Evolutionary conservation across 92 coral and sea anemone species (phyloP).

Genomic region (Blastomussa wellsi): DNA sequence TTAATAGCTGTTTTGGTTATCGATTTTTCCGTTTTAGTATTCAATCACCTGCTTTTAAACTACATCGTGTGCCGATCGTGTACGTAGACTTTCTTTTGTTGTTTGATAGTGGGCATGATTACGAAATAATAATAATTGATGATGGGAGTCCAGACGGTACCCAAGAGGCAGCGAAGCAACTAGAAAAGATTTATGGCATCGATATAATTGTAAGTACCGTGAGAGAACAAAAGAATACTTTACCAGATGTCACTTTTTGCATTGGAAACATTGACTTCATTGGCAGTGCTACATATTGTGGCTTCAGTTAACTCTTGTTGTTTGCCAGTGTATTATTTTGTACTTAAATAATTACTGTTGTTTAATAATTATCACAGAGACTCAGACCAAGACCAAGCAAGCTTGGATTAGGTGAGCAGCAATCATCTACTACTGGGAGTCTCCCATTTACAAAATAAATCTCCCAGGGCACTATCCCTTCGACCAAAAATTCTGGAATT

Average conservation of each 20-base stretch:
- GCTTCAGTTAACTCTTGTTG: not conserved
- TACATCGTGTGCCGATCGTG: not conserved
- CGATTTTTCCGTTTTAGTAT: not conserved
- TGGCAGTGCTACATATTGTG: too few species aligned
- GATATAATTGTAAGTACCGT: conserved; percentile 85
- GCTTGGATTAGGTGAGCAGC: conserved; percentile 87
- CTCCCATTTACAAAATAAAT: too few species aligned
- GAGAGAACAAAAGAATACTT: not conserved
- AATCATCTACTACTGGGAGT: too few species aligned
- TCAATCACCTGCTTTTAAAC: too few species aligned
- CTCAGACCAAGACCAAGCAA: conserved; percentile 89
- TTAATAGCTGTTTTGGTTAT: not conserved
- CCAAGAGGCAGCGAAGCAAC: conserved; percentile 94
- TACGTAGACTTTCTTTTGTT: not conserved
- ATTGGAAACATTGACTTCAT: not conserved
- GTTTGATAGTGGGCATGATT: conserved; percentile 71
- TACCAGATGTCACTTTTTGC: not conserved
- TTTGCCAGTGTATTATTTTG: too few species aligned
- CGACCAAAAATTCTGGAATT: too few species aligned
- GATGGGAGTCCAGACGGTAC: conserved; percentile 99
- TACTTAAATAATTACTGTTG: not conserved
- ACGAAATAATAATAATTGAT: conserved; percentile 89
- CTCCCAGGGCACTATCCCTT: too few species aligned
- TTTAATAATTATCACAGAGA: conserved; percentile 52
- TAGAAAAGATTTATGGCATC: conserved; percentile 84